These are phyloP conservation scores for Monoplex corrugatus DNA, from an alignment of 2,888 invertebrate genomes.

Conservation along the genomic window DNA sequence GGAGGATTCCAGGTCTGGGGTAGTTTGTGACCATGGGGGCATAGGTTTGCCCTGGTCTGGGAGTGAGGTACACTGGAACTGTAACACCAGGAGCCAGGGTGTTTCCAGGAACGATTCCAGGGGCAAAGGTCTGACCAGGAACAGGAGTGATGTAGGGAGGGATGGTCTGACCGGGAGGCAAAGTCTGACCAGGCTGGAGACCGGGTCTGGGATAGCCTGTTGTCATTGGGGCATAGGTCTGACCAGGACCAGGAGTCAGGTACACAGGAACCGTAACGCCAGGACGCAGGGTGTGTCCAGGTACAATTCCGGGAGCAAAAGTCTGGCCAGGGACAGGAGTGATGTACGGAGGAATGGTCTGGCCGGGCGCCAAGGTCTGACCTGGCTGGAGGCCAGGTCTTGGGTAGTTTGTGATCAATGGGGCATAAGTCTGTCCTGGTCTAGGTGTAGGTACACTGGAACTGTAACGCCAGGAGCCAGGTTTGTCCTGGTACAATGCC, in stretches of 20 bases:
- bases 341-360: slow-evolving; percentile 55
- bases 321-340: slow-evolving; percentile 63
- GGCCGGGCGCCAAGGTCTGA: slow-evolving; percentile 62
- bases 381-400: slow-evolving; percentile 60
- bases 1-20: slow-evolving; percentile 59
- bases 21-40: slow-evolving; percentile 59
- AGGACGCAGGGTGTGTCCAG: slow-evolving; percentile 53
- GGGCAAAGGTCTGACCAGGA: slow-evolving; percentile 63
- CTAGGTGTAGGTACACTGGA: slow-evolving; percentile 59
- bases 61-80: slow-evolving; percentile 58
- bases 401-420: slow-evolving; percentile 58
- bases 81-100: slow-evolving; percentile 50
- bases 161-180: slow-evolving; percentile 61
- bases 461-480: slow-evolving; percentile 62
- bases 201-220: slow-evolving; percentile 60
- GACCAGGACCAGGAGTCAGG: slow-evolving; percentile 61
- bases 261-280: slow-evolving; percentile 59
- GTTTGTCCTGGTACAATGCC: slow-evolving; percentile 63
- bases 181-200: slow-evolving; percentile 62
- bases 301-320: slow-evolving; percentile 64
- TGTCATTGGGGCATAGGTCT: slow-evolving; percentile 62
- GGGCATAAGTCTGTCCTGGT: slow-evolving; percentile 64
- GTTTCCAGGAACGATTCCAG: slow-evolving; percentile 59
- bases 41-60: slow-evolving; percentile 59
- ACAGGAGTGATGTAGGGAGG: slow-evolving; percentile 58